Base-by-base conservation (phyloP, 2,797 vertebrate species). In the Rallus crepitans region DNA sequence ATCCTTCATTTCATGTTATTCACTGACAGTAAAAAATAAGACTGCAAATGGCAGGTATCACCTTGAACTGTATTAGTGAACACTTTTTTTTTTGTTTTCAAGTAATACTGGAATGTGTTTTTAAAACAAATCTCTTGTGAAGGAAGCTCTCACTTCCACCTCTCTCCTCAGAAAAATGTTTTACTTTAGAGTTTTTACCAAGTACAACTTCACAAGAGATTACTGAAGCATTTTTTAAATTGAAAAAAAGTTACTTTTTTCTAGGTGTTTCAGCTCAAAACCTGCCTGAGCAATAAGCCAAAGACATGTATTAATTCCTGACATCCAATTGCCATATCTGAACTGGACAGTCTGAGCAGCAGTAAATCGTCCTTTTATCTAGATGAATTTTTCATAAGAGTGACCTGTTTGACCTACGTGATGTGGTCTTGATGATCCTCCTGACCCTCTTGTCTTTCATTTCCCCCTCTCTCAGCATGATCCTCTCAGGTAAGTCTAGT, bases 311-410 rank as follows among this genome's bases (percentile, higher is more conserved):
- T 84, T 92, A 84, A 94, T 87, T 89, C 50, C 37, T 42, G 39
- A 55, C 82, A 61, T 12, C 47, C 79, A 35, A 82, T 92, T 93
- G 82, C 55, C 57, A 78, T 85, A 83, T 80, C 65, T 83, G 27
- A 91, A 47, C 45, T 27, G 21, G 80, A 23, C 33, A 47, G 48
- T 50, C 45, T 75, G 79, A 96, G 53, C 33, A 87, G 56, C 48
- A 82, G 31, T 42, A 90, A 95, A 82, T 28, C 0, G 1, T 33
- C 61, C 33, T 53, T 93, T 70, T 37, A 77, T 59, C 56, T 64
- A 57, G 61, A 95, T 25, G 6, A 87, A 77, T 89, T 60, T 92
- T 92, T 87, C 79, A 87, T 85, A 68, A 82, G 60, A 72, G 80
- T 85, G 82, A 89, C 68, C 75, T 45, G 7, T 17, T 12, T 87